These are phyloP conservation scores for Palaemon carinicauda DNA, from an alignment of 1,140 invertebrate genomes.

Conservation along the genomic window DNA sequence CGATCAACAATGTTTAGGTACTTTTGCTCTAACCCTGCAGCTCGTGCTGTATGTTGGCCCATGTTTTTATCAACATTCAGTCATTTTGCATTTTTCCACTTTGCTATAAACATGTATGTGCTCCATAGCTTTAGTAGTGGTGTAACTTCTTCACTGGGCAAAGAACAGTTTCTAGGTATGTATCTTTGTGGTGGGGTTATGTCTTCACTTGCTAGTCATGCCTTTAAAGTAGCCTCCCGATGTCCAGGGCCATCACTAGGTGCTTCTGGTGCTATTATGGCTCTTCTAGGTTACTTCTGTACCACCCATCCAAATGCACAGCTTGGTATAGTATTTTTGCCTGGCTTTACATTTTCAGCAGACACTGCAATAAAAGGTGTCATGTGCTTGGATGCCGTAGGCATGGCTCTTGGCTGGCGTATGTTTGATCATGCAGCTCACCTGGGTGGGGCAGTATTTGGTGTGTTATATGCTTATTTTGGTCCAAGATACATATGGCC, in stretches of 20 bases:
- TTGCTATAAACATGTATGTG: constrained; percentile 95
- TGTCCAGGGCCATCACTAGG: constrained; percentile 82
- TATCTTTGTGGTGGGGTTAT: constrained; percentile 89
- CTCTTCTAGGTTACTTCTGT: constrained; percentile 86
- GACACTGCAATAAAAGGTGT: constrained; percentile 84
- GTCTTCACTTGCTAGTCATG: constrained; percentile 84
- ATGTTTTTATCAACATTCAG: constrained; percentile 95
- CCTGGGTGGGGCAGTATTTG: constrained; percentile 90
- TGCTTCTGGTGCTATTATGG: constrained; percentile 94
- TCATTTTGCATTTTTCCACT: constrained; percentile 86
- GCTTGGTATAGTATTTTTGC: constrained; percentile 90
- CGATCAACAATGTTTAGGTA: constrained; percentile 82
- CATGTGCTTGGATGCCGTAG: constrained; percentile 81
- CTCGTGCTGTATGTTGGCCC: constrained; percentile 80
- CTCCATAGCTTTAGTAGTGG: constrained; percentile 79
- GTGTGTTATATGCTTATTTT: constrained; percentile 73
- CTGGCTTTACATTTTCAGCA: constrained; percentile 86
- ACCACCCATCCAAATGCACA: constrained; percentile 83
- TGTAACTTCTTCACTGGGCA: constrained; percentile 75
- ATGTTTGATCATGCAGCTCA: constrained; percentile 98
- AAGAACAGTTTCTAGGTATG: constrained; percentile 90
- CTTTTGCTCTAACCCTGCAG: constrained; percentile 83
- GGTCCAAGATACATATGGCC: constrained; percentile 61
- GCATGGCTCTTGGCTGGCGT: constrained; percentile 87
- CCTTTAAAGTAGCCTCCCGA: constrained; percentile 77